Evolutionary conservation across 2,113 vertebrate genomes (phyloP), one percentile per base, ranked within the genome.

Genomic region (Struthio camelus): DNA sequence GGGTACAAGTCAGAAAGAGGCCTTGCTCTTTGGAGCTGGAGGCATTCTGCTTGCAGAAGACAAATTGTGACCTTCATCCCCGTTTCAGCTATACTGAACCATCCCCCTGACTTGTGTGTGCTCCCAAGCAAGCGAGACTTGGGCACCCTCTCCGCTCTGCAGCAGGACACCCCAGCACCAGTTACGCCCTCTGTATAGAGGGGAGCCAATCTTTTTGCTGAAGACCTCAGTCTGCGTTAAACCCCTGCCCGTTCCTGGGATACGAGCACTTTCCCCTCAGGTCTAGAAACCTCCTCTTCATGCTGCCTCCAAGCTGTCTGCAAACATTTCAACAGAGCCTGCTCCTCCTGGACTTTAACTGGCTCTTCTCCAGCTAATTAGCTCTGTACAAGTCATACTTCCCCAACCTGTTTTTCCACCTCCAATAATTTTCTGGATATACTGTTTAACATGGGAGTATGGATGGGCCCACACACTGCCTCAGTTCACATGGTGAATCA

Each of bases 91-190:
- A 4, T 15, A 65, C 28, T 19, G 15, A 53, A 36, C 34, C 6
- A 59, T 28, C 46, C 27, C 59, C 38, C 6, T 66, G 64, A 67
- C 12, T 65, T 64, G 50, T 36, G 19, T 16, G 81, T 42, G 30
- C 10, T 5, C 54, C 34, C 0, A 0, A 82, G 17, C 20, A 70
- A 73, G 62, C 2, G 4, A 66, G 75, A 50, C 40, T 40, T 65
- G 24, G 75, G 61, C 36, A 16, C 22, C 11, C 5, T n/a, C 30
- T 62, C 27, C 51, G 34, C 46, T 87, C 46, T 67, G n/a, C 51
- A 44, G 53, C 53, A 77, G 28, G 83, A 44, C 12, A 9, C 2
- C 4, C 44, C n/a, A 34, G 23, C 9, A 27, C 27, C 50, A 80
- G 44, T 6, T 40, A 4, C 12, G 9, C 34, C 48, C 20, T 18